Evolutionary conservation across 2,888 invertebrate species (phyloP).

Genomic region (Glyphotaelius pellucidus): DNA sequence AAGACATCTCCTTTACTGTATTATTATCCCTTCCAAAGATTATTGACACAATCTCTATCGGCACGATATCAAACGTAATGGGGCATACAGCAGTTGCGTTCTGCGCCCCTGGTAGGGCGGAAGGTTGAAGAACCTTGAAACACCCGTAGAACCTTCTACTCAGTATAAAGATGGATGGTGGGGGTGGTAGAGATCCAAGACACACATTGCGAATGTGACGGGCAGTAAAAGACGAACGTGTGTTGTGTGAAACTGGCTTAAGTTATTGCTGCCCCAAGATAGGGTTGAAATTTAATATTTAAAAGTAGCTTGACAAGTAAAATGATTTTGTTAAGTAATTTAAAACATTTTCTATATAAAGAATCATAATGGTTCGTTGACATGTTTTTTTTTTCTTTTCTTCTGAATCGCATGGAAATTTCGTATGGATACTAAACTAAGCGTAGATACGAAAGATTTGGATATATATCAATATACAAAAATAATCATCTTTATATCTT

Average conservation of each 20-base stretch:
- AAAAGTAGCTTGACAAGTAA: neutral
- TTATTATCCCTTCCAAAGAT: conserved; percentile 36
- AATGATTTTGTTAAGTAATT: too few species aligned
- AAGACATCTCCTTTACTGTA: neutral
- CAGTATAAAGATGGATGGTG: neutral
- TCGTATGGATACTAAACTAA: too few species aligned
- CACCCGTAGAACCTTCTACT: neutral
- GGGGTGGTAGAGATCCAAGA: conserved; percentile 37
- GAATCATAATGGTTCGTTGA: too few species aligned
- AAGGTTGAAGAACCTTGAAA: neutral
- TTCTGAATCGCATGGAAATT: too few species aligned
- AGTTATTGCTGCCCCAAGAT: neutral
- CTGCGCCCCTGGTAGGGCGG: neutral
- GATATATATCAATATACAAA: too few species aligned
- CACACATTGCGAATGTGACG: conserved; percentile 58
- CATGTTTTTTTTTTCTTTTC: too few species aligned
- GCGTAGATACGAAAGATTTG: too few species aligned
- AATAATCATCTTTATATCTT: too few species aligned
- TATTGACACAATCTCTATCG: conserved; percentile 62
- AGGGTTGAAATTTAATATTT: neutral
- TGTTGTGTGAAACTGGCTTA: conserved; percentile 34
- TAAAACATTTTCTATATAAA: too few species aligned
- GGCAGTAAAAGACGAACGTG: conserved; percentile 60
- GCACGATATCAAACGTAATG: conserved; percentile 55
- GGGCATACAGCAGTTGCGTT: conserved; percentile 30